Conservation (phyloP, 2,113 vertebrate species). For the Romanogobio albipinnatus region DNA sequence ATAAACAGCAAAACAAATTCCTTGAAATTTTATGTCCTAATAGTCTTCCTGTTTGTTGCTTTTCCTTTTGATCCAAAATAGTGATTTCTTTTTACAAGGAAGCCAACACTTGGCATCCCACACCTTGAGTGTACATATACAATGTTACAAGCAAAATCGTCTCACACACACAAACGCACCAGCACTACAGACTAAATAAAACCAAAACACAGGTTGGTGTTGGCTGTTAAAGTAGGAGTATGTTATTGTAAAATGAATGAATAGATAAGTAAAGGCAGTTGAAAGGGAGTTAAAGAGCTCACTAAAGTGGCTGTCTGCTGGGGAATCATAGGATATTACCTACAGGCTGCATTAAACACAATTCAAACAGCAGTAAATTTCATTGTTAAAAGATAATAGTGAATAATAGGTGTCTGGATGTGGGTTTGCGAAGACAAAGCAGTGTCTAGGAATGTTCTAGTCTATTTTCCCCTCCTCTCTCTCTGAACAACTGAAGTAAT, state of each 20-base stretch:
- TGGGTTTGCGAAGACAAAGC: slow-evolving; percentile 60
- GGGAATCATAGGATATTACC: slow-evolving; percentile 56
- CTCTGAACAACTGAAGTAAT: slow-evolving; percentile 41
- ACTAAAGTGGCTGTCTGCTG: slow-evolving; percentile 30
- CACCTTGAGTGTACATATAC: not conserved
- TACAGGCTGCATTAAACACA: slow-evolving; percentile 61
- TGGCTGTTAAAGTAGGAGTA: slow-evolving; percentile 23
- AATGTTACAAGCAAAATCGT: not conserved
- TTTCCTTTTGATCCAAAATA: slow-evolving; percentile 24
- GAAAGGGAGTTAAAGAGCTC: slow-evolving; percentile 36
- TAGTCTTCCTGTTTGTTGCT: not conserved
- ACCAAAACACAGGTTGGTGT: slow-evolving; percentile 43
- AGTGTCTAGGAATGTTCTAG: slow-evolving; percentile 59
- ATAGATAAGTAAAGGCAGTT: slow-evolving; percentile 35
- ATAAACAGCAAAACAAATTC: not conserved
- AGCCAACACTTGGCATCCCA: not conserved
- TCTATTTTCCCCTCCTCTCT: not conserved
- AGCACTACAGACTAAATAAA: slow-evolving; percentile 36
- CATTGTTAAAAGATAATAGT: slow-evolving; percentile 68
- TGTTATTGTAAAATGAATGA: slow-evolving; percentile 37
- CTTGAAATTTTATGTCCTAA: not conserved
- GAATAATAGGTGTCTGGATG: slow-evolving; percentile 68
- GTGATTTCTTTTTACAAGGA: slow-evolving; percentile 17
- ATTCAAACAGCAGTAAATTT: slow-evolving; percentile 53
- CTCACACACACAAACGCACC: not conserved